Percentiles rank a stretch among this genome's conserved stretches.
phyloP scores from a whole-genome alignment of 2,113 vertebrate genomes.

The Girardinichthys multiradiatus region DNA sequence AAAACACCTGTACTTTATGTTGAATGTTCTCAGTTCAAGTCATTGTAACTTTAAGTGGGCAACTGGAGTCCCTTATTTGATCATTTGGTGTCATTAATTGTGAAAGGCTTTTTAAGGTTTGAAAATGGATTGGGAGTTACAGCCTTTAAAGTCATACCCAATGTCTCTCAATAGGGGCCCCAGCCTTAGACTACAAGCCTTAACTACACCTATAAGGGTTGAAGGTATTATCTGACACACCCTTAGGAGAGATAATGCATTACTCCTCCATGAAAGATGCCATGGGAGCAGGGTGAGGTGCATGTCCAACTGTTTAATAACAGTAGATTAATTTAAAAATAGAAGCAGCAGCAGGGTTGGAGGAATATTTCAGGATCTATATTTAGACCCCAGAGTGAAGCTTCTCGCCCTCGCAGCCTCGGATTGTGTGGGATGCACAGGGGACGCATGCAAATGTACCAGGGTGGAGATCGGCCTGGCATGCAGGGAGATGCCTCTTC shows the following conservation, averaged over 20 bases:
- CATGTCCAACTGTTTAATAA: constrained; percentile 67
- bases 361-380: constrained; percentile 73
- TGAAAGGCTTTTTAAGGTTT: too few relatives aligned
- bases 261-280: constrained; percentile 44
- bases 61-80: too few relatives aligned
- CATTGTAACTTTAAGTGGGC: too few relatives aligned
- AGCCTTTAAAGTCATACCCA: too few relatives aligned
- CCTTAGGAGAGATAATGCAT: neutral
- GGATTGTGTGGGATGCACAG: constrained; percentile 50
- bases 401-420: constrained; percentile 50
- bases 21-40: too few relatives aligned
- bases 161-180: too few relatives aligned
- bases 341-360: constrained; percentile 52
- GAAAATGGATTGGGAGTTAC: too few relatives aligned
- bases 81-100: too few relatives aligned
- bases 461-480: constrained; percentile 58
- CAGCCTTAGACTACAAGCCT: too few relatives aligned
- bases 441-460: constrained; percentile 54
- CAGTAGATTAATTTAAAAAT: constrained; percentile 74
- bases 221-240: constrained; percentile 61
- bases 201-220: neutral
- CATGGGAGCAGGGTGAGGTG: constrained; percentile 48
- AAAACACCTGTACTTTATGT: too few relatives aligned
- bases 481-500: constrained; percentile 24
- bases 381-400: constrained; percentile 76